A percentile compares a stretch with the other conserved stretches of the same genome.
These are phyloP conservation scores for Diarsia brunnea DNA, from an alignment of 2,888 invertebrate genomes.

Conservation along the genomic window DNA sequence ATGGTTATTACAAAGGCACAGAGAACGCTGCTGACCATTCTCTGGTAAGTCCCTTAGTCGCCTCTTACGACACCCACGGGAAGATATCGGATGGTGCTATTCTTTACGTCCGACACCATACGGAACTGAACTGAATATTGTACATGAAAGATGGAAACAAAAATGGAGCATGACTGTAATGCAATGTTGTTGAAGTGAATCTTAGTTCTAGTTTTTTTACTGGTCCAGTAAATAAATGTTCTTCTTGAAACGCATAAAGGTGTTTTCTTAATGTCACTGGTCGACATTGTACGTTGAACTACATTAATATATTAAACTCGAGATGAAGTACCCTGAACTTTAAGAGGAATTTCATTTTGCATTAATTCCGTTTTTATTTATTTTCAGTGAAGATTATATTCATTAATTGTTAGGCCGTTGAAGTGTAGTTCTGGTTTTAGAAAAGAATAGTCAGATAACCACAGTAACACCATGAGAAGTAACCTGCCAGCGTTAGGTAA, in stretches of 20 bases:
- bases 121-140: too few relatives aligned
- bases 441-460: background rate
- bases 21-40: too few relatives aligned
- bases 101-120: too few relatives aligned
- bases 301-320: constrained; percentile 19
- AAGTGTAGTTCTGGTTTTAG: background rate
- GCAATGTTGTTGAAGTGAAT: background rate
- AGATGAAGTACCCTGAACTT: constrained; percentile 47
- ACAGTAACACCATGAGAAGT: background rate
- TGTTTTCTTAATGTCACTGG: constrained; percentile 43
- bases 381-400: background rate
- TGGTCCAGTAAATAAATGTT: background rate
- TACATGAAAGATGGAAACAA: background rate
- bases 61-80: too few relatives aligned
- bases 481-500: background rate
- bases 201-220: background rate
- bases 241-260: constrained; percentile 10
- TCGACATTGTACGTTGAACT: constrained; percentile 49
- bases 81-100: too few relatives aligned
- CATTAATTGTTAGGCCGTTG: background rate
- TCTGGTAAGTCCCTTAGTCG: too few relatives aligned
- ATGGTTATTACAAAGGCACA: too few relatives aligned
- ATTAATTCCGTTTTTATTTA: constrained; percentile 14
- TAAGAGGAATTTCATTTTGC: constrained; percentile 10
- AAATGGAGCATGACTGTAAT: background rate